phyloP scores from a whole-genome alignment of 2,888 invertebrate genomes.

The Melanostoma mellinum region DNA sequence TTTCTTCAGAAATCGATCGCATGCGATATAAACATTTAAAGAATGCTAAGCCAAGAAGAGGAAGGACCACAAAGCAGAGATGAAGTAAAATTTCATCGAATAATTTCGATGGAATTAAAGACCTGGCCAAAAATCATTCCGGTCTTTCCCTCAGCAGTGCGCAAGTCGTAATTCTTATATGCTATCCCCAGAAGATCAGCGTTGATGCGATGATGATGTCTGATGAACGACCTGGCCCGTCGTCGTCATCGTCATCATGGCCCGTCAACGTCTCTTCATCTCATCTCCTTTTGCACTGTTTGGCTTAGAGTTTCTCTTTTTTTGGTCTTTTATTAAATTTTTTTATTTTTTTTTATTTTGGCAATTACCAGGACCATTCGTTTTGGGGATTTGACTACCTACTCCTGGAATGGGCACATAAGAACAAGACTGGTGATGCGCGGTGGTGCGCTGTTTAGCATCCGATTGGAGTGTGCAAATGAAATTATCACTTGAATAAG shows the following conservation, averaged over 20 bases:
- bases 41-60: constrained; percentile 61
- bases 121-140: constrained; percentile 55
- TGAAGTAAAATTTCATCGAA: constrained; percentile 64
- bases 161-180: constrained; percentile 58
- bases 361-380: constrained; percentile 66
- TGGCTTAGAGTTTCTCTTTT: neutral
- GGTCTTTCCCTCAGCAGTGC: neutral
- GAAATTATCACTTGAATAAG: constrained; percentile 67
- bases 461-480: constrained; percentile 62
- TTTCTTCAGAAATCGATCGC: constrained; percentile 73
- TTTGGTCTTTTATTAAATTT: neutral
- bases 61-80: constrained; percentile 41
- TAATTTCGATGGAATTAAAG: constrained; percentile 69
- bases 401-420: constrained; percentile 10
- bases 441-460: constrained; percentile 22
- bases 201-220: constrained; percentile 72
- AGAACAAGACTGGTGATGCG: neutral
- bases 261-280: constrained; percentile 57
- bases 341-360: constrained; percentile 28
- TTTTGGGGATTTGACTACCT: constrained; percentile 42
- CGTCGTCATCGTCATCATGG: constrained; percentile 40
- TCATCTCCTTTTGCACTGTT: constrained; percentile 1
- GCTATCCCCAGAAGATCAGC: constrained; percentile 69
- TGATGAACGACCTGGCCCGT: constrained; percentile 68
- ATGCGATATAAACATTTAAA: constrained; percentile 70